These are phyloP conservation scores for Chymomyza procnemis DNA, from an alignment of 2,888 invertebrate species.

Conservation along the genomic window DNA sequence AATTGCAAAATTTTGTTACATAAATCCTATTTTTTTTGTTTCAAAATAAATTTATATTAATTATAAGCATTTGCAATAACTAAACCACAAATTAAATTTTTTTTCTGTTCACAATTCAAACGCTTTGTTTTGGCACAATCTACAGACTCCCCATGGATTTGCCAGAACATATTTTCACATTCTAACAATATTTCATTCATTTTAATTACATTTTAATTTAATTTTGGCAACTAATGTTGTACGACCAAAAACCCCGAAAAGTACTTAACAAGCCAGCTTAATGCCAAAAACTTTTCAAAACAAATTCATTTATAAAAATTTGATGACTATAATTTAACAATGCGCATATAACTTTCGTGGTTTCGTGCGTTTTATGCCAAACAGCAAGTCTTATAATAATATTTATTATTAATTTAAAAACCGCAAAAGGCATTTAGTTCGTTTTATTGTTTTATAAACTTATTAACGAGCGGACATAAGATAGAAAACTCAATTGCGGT, in stretches of 20 bases:
- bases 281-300: not conserved
- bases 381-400: conserved; percentile 5
- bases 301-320: conserved; percentile 47
- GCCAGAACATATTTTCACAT: too few relatives aligned
- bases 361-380: conserved; percentile 17
- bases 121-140: too few relatives aligned
- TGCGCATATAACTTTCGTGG: not conserved
- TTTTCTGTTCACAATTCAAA: not conserved
- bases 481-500: not conserved
- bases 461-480: conserved; percentile 27
- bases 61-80: too few relatives aligned
- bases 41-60: too few relatives aligned
- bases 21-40: too few relatives aligned
- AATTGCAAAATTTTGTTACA: too few relatives aligned
- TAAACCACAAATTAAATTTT: not conserved
- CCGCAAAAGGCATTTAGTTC: conserved; percentile 20
- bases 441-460: conserved; percentile 23
- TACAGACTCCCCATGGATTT: not conserved
- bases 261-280: not conserved
- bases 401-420: conserved; percentile 18
- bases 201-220: not conserved
- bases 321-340: conserved; percentile 39
- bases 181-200: not conserved
- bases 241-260: not conserved
- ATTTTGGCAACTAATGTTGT: conserved; percentile 2